Percentiles rank a stretch among this genome's conserved stretches.
These are phyloP conservation scores for Calliopum simillimum DNA, from an alignment of 2,888 invertebrate species.

Conservation along the genomic window DNA sequence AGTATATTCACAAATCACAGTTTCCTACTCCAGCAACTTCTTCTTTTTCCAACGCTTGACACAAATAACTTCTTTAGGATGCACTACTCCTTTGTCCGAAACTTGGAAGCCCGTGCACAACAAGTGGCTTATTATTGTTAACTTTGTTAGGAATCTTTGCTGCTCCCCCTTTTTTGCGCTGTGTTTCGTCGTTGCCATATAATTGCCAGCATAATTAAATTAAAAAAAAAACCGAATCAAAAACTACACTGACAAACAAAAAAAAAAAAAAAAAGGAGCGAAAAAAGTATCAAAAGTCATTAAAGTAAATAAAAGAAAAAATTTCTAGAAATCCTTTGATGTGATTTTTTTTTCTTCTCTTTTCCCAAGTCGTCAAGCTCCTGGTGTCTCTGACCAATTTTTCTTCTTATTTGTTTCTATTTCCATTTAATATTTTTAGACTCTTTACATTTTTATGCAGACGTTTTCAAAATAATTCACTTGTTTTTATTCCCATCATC, in stretches of 20 bases:
- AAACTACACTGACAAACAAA: slow-evolving; percentile 21
- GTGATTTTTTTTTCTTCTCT: slow-evolving; percentile 22
- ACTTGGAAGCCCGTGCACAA: slow-evolving; percentile 28
- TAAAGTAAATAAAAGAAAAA: slow-evolving; percentile 43
- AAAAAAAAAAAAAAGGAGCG: slow-evolving; percentile 19
- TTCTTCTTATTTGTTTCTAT: not conserved
- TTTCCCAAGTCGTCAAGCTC: not conserved
- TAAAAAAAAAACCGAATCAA: not conserved
- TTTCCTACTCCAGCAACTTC: too few species aligned
- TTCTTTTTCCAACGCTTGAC: not conserved
- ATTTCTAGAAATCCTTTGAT: slow-evolving; percentile 41
- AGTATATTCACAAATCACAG: too few species aligned
- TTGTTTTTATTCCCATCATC: slow-evolving; percentile 16
- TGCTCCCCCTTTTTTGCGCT: not conserved
- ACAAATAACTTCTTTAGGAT: not conserved
- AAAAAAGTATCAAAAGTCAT: slow-evolving; percentile 41
- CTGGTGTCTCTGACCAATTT: not conserved
- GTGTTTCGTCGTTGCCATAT: not conserved
- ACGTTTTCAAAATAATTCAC: slow-evolving; percentile 24
- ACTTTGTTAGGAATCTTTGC: slow-evolving; percentile 4
- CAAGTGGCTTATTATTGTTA: slow-evolving; percentile 35
- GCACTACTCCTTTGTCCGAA: not conserved
- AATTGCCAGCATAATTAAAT: not conserved
- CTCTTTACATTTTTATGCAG: slow-evolving; percentile 10
- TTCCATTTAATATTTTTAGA: slow-evolving; percentile 1